These are phyloP conservation scores for Euzetes globulus DNA, from an alignment of 2,888 invertebrate species.

Conservation along the genomic window DNA sequence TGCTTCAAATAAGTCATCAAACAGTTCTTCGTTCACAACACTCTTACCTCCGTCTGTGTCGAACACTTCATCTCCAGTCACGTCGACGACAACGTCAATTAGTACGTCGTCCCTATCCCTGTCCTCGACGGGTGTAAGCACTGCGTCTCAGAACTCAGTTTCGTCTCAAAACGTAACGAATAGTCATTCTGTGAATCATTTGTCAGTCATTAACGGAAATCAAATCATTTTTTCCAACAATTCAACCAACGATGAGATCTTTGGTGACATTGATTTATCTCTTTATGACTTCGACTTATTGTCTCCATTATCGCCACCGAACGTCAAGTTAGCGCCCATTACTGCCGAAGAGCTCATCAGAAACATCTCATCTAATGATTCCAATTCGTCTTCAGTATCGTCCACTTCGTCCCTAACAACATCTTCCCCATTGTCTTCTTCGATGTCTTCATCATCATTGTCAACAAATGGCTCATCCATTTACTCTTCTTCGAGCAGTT, in stretches of 20 bases:
- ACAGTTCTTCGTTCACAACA: constrained; percentile 36
- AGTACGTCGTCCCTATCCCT: constrained; percentile 21
- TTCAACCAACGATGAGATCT: constrained; percentile 42
- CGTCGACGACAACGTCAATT: constrained; percentile 28
- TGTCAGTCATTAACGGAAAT: constrained; percentile 29
- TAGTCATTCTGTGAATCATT: constrained; percentile 31
- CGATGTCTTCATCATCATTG: neutral
- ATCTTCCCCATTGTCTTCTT: constrained; percentile 5
- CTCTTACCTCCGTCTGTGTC: constrained; percentile 38
- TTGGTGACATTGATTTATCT: constrained; percentile 56
- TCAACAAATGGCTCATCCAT: neutral
- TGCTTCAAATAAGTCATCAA: constrained; percentile 23
- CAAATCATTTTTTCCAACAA: constrained; percentile 37
- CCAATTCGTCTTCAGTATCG: neutral
- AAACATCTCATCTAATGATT: constrained; percentile 22
- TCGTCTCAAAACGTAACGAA: constrained; percentile 1
- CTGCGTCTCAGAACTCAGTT: neutral
- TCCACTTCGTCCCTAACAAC: neutral
- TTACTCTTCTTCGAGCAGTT: neutral
- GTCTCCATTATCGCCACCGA: constrained; percentile 45
- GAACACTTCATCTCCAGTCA: constrained; percentile 30
- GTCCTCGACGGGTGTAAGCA: neutral
- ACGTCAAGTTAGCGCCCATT: constrained; percentile 46
- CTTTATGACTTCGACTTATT: constrained; percentile 53
- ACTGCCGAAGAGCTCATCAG: constrained; percentile 48